Evolutionary conservation across 2,113 vertebrate species (phyloP).

Genomic region (Solenodon paradoxus): DNA sequence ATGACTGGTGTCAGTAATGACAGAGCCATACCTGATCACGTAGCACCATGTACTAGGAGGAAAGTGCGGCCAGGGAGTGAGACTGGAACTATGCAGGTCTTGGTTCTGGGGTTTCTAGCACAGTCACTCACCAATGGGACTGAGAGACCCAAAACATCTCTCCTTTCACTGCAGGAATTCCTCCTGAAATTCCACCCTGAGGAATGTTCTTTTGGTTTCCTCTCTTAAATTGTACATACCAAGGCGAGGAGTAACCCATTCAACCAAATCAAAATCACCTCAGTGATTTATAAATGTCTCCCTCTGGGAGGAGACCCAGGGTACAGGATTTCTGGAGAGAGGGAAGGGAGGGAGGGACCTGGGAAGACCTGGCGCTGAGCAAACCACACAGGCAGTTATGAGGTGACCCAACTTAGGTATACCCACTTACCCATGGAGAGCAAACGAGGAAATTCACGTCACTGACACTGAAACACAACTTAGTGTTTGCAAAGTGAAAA

Average conservation of each 20-base stretch:
- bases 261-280: neutral
- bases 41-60: neutral
- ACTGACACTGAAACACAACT: neutral
- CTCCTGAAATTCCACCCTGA: neutral
- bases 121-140: neutral
- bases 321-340: neutral
- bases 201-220: neutral
- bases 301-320: neutral
- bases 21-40: neutral
- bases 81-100: fast-evolving
- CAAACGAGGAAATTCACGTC: neutral
- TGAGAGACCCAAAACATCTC: neutral
- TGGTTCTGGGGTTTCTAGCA: neutral
- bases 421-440: neutral
- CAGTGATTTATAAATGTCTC: neutral
- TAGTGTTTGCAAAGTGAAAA: neutral
- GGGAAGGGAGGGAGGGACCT: neutral
- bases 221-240: neutral
- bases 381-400: too few relatives aligned
- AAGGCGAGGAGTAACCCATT: neutral
- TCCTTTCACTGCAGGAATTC: neutral
- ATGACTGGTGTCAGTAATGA: neutral
- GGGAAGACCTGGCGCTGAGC: neutral
- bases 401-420: neutral
- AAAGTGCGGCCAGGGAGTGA: neutral